A percentile compares a stretch with the other conserved stretches of the same genome.
These are phyloP conservation scores for Conchocele bisecta DNA, from an alignment of 2,888 invertebrate species.

Conservation along the genomic window DNA sequence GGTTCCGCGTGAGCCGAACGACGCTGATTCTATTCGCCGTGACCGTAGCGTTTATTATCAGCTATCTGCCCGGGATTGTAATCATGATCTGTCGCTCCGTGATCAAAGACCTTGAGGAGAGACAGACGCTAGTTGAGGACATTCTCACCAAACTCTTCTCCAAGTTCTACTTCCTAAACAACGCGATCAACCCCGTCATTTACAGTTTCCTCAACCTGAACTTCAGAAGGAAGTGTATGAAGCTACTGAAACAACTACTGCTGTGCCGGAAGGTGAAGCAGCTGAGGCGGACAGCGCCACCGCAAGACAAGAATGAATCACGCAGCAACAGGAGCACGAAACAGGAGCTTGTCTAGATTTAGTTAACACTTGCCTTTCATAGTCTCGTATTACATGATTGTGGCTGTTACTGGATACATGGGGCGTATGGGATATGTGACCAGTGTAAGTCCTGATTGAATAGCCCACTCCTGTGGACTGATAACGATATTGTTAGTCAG, in stretches of 20 bases:
- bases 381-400: too few species aligned
- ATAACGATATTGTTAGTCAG: too few species aligned
- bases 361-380: too few species aligned
- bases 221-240: conserved; percentile 54
- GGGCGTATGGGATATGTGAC: too few species aligned
- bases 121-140: conserved; percentile 50
- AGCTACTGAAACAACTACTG: conserved; percentile 39
- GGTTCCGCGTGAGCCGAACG: conserved; percentile 56
- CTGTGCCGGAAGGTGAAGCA: too few species aligned
- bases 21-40: conserved; percentile 60
- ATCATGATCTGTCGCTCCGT: conserved; percentile 58
- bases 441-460: too few species aligned
- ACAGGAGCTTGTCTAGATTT: too few species aligned
- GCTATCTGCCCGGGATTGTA: conserved; percentile 58
- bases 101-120: conserved; percentile 51
- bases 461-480: too few species aligned
- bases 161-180: conserved; percentile 60
- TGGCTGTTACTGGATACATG: too few species aligned
- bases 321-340: too few species aligned
- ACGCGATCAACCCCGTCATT: conserved; percentile 62
- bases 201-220: conserved; percentile 62
- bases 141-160: conserved; percentile 61
- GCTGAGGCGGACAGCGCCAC: too few species aligned
- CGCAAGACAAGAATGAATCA: too few species aligned
- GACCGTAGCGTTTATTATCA: conserved; percentile 61